Evolutionary conservation across 2,797 vertebrate genomes (phyloP).

Genomic region (Acipenser transmontanus): DNA sequence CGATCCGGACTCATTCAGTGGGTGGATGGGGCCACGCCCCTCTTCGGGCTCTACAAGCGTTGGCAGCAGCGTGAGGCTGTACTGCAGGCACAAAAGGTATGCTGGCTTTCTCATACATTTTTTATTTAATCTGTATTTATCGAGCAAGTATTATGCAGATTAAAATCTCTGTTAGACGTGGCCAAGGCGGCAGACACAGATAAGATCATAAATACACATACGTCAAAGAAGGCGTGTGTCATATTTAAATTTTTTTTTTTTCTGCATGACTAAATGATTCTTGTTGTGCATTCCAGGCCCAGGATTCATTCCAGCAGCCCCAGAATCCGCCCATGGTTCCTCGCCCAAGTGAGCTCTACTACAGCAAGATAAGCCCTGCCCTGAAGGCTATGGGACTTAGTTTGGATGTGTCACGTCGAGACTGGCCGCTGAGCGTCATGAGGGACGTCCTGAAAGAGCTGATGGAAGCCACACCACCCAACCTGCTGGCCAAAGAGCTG

Average conservation of each 20-base stretch:
- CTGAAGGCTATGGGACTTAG: conserved; percentile 87
- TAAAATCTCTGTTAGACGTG: too few relatives aligned
- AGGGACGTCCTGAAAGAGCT: conserved; percentile 89
- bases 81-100: conserved; percentile 90
- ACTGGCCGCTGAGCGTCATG: conserved; percentile 94
- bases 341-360: conserved; percentile 94
- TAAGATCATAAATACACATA: too few relatives aligned
- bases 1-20: conserved; percentile 95
- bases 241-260: background rate
- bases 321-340: conserved; percentile 87
- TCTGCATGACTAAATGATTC: background rate
- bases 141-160: too few relatives aligned
- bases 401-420: conserved; percentile 85
- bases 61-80: conserved; percentile 95
- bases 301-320: conserved; percentile 83
- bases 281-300: conserved; percentile 54
- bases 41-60: conserved; percentile 95
- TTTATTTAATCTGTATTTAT: too few relatives aligned
- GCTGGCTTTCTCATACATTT: background rate
- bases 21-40: conserved; percentile 93
- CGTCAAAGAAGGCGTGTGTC: too few relatives aligned
- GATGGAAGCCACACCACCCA: conserved; percentile 93
- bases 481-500: conserved; percentile 94
- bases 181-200: too few relatives aligned
- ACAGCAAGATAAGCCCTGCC: conserved; percentile 92